Evolutionary conservation across 2,113 vertebrate species (phyloP), one percentile per base, ranked within the genome.

Genomic region (Nesoenas mayeri): DNA sequence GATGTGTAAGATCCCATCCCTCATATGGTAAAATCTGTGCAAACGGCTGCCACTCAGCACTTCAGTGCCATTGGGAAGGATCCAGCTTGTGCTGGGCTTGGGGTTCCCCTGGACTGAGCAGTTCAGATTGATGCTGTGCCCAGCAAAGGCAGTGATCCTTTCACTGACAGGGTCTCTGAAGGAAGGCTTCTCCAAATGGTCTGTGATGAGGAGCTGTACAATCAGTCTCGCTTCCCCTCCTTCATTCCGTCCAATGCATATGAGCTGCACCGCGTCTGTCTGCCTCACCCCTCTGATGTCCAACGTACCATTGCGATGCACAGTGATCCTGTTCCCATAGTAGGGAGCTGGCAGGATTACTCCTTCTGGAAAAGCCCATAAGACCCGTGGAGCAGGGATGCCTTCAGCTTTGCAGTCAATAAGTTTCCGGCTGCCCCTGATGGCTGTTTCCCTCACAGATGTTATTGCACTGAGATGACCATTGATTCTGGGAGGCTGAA

Each of bases 301-400:
- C 95, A 99, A 75, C 0, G 99, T 99, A 3, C 99, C 99, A 8
- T 99, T 99, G n/a, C 64, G 97, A 65, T 99, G 98, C 53, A 99
- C 98, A 1, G 98, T 98, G 83, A 99, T 97, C 62, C 98, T 97
- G 73, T 96, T 98, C 26, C 99, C 98, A 18, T 98, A 96, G 96
- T 99, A 99, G 0, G 99, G 99, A 2, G 99, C 98, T 0, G 99
- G 99, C 20, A 99, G 98, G 16, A 99, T 96, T 15, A 99, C 96
- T 31, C 99, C 99, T 83, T 98, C 99, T 5, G 99, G 98, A 9
- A 99, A 97, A 44, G 98, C 98, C 99, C 99, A 99, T 40, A 98
- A 82, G n/a, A 99, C 85, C 0, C 97, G 97, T 0, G 99, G 99
- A 40, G 93, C 31, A 5, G 99, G 99, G 34, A 98, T 94, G 15